phyloP scores from a whole-genome alignment of 2,888 invertebrate species.

The Ectemnius cavifrons region DNA sequence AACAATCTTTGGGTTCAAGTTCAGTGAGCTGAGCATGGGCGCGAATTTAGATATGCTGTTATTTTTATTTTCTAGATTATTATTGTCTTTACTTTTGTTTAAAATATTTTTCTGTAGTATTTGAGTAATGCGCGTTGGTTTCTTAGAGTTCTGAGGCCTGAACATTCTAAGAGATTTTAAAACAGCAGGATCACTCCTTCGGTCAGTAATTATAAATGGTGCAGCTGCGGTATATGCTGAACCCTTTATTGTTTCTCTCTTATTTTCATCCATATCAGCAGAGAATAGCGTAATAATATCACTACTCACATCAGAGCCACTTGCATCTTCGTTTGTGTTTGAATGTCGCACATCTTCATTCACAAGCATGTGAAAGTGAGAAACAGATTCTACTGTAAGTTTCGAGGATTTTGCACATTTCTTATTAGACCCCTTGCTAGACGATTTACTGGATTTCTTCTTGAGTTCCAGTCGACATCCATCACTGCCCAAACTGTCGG shows the following conservation, averaged over 20 bases:
- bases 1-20: conserved; percentile 78
- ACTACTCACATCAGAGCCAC: conserved; percentile 72
- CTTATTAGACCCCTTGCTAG: conserved; percentile 53
- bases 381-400: conserved; percentile 76
- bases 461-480: conserved; percentile 71
- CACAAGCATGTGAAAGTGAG: conserved; percentile 74
- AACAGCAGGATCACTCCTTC: conserved; percentile 79
- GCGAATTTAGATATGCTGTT: conserved; percentile 68
- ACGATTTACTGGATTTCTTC: conserved; percentile 58
- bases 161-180: conserved; percentile 80
- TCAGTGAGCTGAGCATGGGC: conserved; percentile 76
- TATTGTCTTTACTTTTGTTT: conserved; percentile 62
- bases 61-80: conserved; percentile 58
- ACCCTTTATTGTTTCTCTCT: conserved; percentile 74
- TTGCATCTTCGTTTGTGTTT: conserved; percentile 63
- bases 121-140: conserved; percentile 64
- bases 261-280: conserved; percentile 75
- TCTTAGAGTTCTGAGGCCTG: conserved; percentile 76
- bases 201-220: conserved; percentile 73
- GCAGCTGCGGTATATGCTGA: conserved; percentile 73
- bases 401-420: conserved; percentile 75
- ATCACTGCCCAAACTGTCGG: conserved; percentile 78
- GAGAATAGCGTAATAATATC: conserved; percentile 75
- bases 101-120: conserved; percentile 67
- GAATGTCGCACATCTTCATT: conserved; percentile 70